A percentile compares a stretch with the other conserved stretches of the same genome.
These are phyloP conservation scores for Crotalus horridus DNA, from an alignment of 2,113 vertebrate genomes.

Conservation along the genomic window DNA sequence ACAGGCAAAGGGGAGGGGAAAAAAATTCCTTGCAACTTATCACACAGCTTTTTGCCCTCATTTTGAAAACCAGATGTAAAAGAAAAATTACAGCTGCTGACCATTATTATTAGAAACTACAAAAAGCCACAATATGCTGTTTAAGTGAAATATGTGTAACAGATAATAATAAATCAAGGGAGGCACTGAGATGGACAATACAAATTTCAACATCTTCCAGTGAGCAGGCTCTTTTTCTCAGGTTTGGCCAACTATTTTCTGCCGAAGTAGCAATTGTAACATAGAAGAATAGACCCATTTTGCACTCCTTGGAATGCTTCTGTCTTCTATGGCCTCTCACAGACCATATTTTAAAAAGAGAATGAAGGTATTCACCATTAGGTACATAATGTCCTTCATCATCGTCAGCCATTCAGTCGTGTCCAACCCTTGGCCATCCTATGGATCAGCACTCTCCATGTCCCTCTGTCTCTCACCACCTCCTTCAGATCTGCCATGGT, in stretches of 20 bases:
- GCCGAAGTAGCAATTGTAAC: neutral
- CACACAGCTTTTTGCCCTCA: slow-evolving; percentile 35
- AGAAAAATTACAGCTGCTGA: slow-evolving; percentile 7
- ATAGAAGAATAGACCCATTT: neutral
- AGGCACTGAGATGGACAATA: neutral
- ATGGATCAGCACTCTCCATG: neutral
- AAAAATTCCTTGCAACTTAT: slow-evolving; percentile 34
- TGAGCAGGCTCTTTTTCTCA: neutral
- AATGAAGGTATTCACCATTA: slow-evolving; percentile 35
- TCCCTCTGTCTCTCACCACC: neutral
- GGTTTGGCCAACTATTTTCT: neutral
- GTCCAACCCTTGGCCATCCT: neutral
- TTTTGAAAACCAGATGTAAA: slow-evolving; percentile 29
- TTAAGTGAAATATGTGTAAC: neutral
- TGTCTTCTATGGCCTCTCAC: slow-evolving; percentile 52
- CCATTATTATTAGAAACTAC: neutral
- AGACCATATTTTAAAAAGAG: slow-evolving; percentile 30
- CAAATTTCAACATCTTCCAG: neutral
- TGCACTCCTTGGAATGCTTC: slow-evolving; percentile 13
- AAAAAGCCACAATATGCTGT: neutral
- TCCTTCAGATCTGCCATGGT: neutral
- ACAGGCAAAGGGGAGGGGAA: neutral
- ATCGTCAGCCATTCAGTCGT: neutral
- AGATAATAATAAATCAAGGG: neutral
- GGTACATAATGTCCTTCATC: slow-evolving; percentile 33